Conservation (phyloP, 30 jellyfish, hydroid and myxozoan species). For the Aurelia sp. region DNA sequence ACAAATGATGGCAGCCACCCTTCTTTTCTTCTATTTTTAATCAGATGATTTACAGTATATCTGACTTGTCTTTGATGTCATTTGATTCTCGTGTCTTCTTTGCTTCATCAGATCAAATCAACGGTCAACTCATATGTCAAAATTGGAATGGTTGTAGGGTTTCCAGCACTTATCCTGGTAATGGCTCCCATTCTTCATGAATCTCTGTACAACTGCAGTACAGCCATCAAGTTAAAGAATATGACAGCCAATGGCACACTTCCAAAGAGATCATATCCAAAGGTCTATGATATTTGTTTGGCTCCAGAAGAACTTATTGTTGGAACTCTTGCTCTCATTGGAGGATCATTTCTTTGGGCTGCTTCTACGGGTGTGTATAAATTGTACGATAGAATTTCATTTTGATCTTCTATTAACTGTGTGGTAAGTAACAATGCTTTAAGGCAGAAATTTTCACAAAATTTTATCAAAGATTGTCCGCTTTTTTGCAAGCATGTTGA, state of each 20-base stretch:
- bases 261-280: slow-evolving; percentile 7
- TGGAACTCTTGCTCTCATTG: slow-evolving; percentile 53
- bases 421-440: too few species aligned
- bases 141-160: slow-evolving; percentile 77
- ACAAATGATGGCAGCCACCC: too few species aligned
- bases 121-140: slow-evolving; percentile 46
- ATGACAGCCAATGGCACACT: slow-evolving; percentile 17
- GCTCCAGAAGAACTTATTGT: slow-evolving; percentile 11
- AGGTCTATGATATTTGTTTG: slow-evolving; percentile 61
- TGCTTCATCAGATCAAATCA: slow-evolving; percentile 35
- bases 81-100: neutral
- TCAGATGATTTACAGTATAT: too few species aligned
- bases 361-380: slow-evolving; percentile 58
- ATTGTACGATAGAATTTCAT: neutral
- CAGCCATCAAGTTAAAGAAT: neutral
- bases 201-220: slow-evolving; percentile 40
- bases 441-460: too few species aligned
- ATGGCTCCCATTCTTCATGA: slow-evolving; percentile 67
- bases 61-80: too few species aligned
- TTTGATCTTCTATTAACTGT: neutral
- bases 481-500: too few species aligned
- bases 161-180: slow-evolving; percentile 35
- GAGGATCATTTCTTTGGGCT: slow-evolving; percentile 77
- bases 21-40: too few species aligned
- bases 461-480: too few species aligned